phyloP scores from a whole-genome alignment of 2,888 invertebrate genomes.

The Campopleginae sp. region DNA sequence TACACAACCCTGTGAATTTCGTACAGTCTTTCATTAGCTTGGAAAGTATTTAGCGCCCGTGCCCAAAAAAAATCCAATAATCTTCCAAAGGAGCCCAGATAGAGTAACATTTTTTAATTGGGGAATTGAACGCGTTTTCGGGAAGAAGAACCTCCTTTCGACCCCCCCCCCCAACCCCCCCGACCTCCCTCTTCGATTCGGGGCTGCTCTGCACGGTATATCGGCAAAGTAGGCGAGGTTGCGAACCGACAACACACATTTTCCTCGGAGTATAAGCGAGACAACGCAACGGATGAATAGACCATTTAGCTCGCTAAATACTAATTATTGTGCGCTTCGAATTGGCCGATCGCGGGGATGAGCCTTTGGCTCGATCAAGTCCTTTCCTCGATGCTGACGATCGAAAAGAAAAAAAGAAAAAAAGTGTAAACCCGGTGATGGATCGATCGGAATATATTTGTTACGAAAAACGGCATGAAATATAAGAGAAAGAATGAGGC shows the following conservation, averaged over 20 bases:
- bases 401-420: too few relatives aligned
- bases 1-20: neutral
- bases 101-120: conserved; percentile 3
- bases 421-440: neutral
- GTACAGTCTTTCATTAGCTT: neutral
- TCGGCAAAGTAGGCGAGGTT: conserved; percentile 65
- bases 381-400: neutral
- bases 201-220: conserved; percentile 35
- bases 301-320: neutral
- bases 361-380: neutral
- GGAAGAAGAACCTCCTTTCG: conserved; percentile 56
- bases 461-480: neutral
- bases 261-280: neutral
- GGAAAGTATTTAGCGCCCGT: neutral
- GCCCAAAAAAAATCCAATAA: neutral
- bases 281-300: neutral
- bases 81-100: neutral
- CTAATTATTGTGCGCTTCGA: neutral
- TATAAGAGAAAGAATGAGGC: neutral
- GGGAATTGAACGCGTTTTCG: conserved; percentile 21
- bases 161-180: too few relatives aligned
- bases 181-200: conserved; percentile 16
- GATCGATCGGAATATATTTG: neutral
- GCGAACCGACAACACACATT: conserved; percentile 25
- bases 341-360: neutral